Conservation (phyloP, 2,888 invertebrate species). For the Lasioglossum marginatum region DNA sequence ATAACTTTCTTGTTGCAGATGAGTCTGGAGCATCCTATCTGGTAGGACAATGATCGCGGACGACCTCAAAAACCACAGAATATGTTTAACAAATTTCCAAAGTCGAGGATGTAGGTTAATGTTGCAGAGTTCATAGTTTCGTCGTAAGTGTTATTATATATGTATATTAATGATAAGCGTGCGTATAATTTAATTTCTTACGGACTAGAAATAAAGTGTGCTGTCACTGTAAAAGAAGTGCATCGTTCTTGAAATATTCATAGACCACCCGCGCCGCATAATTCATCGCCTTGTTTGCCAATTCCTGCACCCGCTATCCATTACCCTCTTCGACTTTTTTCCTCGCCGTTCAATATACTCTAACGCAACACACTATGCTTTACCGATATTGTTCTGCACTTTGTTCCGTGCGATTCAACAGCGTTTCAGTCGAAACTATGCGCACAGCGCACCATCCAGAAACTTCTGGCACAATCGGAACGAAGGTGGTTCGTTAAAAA, state of each 20-base stretch:
- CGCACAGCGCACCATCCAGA: background rate
- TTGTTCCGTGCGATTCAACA: background rate
- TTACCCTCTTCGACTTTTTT: constrained; percentile 12
- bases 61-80: constrained; percentile 10
- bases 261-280: background rate
- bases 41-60: constrained; percentile 35
- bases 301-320: background rate
- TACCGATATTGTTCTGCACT: background rate
- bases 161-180: constrained; percentile 8
- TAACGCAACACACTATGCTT: background rate
- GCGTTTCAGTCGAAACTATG: background rate
- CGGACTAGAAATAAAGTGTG: constrained; percentile 29
- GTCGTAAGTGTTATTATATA: constrained; percentile 3
- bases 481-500: background rate
- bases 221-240: background rate
- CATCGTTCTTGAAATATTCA: background rate
- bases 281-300: background rate
- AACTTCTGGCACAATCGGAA: no score
- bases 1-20: constrained; percentile 61
- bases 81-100: constrained; percentile 49
- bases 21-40: constrained; percentile 56
- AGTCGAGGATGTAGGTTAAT: constrained; percentile 37
- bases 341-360: constrained; percentile 9
- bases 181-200: constrained; percentile 40
- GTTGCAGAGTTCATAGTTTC: constrained; percentile 2